A percentile compares a stretch with the other conserved stretches of the same genome.
Evolutionary conservation across 2,113 vertebrate species (phyloP).

Genomic region (Aspidoscelis tigris): DNA sequence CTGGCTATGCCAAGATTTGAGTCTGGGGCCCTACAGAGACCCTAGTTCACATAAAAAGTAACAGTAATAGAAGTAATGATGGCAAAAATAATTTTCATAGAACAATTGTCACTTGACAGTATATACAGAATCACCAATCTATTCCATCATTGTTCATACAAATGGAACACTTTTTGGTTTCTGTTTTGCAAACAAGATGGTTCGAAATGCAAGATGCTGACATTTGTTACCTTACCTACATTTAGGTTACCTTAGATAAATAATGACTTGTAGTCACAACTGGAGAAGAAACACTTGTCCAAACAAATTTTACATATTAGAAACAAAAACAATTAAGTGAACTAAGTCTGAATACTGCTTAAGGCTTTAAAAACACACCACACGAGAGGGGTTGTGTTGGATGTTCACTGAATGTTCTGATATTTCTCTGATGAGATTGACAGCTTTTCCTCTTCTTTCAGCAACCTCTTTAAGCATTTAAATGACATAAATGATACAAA

Average conservation of each 20-base stretch:
- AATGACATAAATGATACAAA: neutral
- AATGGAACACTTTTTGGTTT: neutral
- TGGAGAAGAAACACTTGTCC: neutral
- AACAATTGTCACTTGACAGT: neutral
- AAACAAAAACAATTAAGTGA: neutral
- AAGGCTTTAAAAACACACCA: neutral
- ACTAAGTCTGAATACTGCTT: too few relatives aligned
- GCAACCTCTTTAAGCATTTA: neutral
- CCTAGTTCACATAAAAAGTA: neutral
- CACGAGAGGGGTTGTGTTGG: neutral
- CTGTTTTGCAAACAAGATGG: neutral
- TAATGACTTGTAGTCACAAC: neutral
- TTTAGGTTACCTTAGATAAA: neutral
- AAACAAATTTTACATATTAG: neutral
- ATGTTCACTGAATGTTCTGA: too few relatives aligned
- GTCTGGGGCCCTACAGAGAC: neutral
- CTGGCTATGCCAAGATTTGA: neutral
- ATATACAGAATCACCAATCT: neutral
- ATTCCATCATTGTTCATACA: neutral
- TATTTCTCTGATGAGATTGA: neutral
- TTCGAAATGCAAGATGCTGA: neutral
- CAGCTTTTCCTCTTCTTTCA: neutral
- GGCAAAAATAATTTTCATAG: neutral
- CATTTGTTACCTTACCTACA: neutral
- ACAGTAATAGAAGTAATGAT: neutral